Base-by-base conservation (phyloP, 2,888 invertebrate genomes). In the Catonia carolina region DNA sequence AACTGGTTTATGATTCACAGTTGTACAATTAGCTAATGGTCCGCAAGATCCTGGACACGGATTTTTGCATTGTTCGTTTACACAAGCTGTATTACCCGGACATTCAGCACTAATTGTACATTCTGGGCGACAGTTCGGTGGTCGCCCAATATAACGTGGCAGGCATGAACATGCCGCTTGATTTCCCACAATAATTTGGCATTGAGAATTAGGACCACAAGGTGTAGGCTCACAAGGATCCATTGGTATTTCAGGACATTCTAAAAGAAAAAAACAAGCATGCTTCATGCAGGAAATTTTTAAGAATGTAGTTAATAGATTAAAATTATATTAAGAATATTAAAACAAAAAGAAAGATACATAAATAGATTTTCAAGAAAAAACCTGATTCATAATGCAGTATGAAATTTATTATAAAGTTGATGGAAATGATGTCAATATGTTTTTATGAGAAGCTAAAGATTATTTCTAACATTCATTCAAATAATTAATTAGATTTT, bases 161-260 rank as follows among this genome's bases (percentile, higher is more conserved):
- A 67, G 64, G 61, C 73, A 73, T 23, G 69, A 67, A 61, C 73
- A 73, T 2, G 57, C 68, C 62, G 63, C 62, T 37, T 62, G 62
- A 14, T 55, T 55, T 17, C 60, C 52, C 33, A 75, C 67, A 31
- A 58, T 54, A 65, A 60, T 70, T 15, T 56, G 59, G 58, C 86
- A 86, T 67, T 78, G 76, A 3, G 83, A 75, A 70, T 82, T 83
- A 56, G 77, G 73, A 37, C 84, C 84, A 66, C 92, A 92, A 1
- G 89, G 88, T 49, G 84, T 85, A 48, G 87, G 82, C 68, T 80
- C 75, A 67, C 85, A 86, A 23, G 83, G 83, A 68, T 89, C 14
- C 71, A 70, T 18, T 66, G 59, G 53, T 41, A 53, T 37, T 7
- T 48, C 59, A 2, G 60, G 36, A 27, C 62, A 61, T 52, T 61